Conservation (phyloP, 2,113 vertebrate genomes). For the Chamaea fasciata region DNA sequence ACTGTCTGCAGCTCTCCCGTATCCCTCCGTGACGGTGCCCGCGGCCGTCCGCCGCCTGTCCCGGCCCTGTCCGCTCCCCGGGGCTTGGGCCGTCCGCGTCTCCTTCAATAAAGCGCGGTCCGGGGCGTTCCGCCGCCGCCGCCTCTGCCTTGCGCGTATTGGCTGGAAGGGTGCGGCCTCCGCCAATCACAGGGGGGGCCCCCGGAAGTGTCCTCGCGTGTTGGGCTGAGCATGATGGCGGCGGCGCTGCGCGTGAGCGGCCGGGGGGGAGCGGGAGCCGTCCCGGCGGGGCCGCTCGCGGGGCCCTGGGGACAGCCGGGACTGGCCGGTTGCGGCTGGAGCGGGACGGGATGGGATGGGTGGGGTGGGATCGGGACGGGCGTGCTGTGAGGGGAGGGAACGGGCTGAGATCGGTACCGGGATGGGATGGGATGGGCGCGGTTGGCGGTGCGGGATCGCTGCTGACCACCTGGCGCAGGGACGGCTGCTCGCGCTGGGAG, state of each 20-base stretch:
- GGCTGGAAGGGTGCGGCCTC: fast-evolving
- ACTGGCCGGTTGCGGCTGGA: neutral
- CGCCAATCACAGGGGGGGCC: neutral
- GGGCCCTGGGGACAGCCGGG: neutral
- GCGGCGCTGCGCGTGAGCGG: neutral
- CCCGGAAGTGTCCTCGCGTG: fast-evolving
- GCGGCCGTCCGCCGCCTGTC: neutral
- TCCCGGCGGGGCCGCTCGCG: neutral
- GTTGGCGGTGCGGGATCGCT: neutral
- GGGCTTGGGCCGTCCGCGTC: too few relatives aligned
- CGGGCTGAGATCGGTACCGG: too few relatives aligned
- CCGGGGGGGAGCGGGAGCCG: neutral
- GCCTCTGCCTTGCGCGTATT: fast-evolving
- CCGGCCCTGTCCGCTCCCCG: neutral
- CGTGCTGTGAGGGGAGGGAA: too few relatives aligned
- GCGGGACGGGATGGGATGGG: neutral
- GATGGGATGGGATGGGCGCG: too few relatives aligned
- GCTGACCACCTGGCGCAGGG: neutral
- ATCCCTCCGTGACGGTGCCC: neutral
- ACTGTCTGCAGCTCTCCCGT: fast-evolving
- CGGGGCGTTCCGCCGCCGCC: fast-evolving
- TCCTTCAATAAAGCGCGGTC: neutral
- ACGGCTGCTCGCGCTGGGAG: neutral
- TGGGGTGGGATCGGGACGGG: too few relatives aligned
- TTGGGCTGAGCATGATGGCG: neutral